Conservation (phyloP, 2,888 invertebrate genomes). For the Cheilosia vernalis region DNA sequence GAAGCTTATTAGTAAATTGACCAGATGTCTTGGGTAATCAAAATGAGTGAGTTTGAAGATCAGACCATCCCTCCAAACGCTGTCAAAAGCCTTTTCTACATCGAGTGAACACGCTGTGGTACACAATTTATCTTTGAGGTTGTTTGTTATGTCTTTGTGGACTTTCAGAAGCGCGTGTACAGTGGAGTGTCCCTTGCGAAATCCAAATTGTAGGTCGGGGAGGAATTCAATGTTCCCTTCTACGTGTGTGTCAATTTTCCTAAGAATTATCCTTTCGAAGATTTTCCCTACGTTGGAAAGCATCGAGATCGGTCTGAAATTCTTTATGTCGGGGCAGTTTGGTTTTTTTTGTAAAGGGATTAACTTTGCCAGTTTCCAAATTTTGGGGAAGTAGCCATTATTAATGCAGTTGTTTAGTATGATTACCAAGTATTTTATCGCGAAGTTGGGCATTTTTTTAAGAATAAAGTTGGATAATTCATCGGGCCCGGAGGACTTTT, state of each 20-base stretch:
- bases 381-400: too few species aligned
- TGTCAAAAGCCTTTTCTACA: conserved; percentile 45
- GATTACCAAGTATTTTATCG: too few species aligned
- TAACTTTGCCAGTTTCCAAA: too few species aligned
- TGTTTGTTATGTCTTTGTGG: conserved; percentile 40
- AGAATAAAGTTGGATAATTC: too few species aligned
- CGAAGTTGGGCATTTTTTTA: too few species aligned
- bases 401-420: too few species aligned
- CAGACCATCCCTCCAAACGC: conserved; percentile 24
- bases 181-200: conserved; percentile 38
- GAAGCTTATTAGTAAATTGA: conserved; percentile 40
- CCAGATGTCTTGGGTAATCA: neutral
- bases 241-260: conserved; percentile 25
- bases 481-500: too few species aligned
- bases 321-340: too few species aligned
- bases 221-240: conserved; percentile 13
- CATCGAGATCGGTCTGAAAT: too few species aligned
- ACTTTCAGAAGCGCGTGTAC: conserved; percentile 52
- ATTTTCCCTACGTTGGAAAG: too few species aligned
- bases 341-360: too few species aligned
- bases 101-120: conserved; percentile 47
- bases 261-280: neutral
- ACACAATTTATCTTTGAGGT: conserved; percentile 33
- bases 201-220: conserved; percentile 55
- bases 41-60: neutral